A percentile compares a stretch with the other conserved stretches of the same genome.
Evolutionary conservation across 2,797 vertebrate species (phyloP).

Genomic region (Semaprochilodus insignis): DNA sequence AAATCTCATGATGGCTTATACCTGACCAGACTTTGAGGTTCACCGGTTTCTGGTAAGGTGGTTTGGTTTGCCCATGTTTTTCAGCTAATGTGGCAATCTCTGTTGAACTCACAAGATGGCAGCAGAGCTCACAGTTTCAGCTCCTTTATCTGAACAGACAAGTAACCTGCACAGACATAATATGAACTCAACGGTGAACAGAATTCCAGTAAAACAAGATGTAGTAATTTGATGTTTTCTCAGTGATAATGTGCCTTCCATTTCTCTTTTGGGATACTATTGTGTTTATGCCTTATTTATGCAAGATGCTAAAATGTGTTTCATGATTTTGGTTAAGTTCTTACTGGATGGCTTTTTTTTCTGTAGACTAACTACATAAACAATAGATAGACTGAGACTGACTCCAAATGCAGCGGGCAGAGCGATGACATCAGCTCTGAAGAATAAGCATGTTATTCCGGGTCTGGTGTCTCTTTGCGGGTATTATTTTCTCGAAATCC

Average conservation of each 20-base stretch:
- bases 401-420: not conserved
- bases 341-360: too few relatives aligned
- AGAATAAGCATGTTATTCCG: not conserved
- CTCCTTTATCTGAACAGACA: not conserved
- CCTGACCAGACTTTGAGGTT: not conserved
- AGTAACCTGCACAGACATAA: not conserved
- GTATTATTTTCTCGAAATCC: too few relatives aligned
- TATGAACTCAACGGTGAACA: too few relatives aligned
- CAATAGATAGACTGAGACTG: not conserved
- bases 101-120: slow-evolving; percentile 29
- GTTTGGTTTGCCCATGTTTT: not conserved
- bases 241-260: not conserved
- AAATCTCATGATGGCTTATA: not conserved
- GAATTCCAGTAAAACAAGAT: not conserved
- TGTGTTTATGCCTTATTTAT: not conserved
- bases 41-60: not conserved
- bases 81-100: not conserved
- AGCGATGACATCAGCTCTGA: not conserved
- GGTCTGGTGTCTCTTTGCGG: not conserved
- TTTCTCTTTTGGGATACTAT: not conserved
- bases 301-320: not conserved
- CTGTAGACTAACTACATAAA: not conserved
- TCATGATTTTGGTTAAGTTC: too few relatives aligned
- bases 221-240: not conserved
- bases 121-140: not conserved